phyloP scores from a whole-genome alignment of 2,113 vertebrate species.

The Lophotis ruficrista region DNA sequence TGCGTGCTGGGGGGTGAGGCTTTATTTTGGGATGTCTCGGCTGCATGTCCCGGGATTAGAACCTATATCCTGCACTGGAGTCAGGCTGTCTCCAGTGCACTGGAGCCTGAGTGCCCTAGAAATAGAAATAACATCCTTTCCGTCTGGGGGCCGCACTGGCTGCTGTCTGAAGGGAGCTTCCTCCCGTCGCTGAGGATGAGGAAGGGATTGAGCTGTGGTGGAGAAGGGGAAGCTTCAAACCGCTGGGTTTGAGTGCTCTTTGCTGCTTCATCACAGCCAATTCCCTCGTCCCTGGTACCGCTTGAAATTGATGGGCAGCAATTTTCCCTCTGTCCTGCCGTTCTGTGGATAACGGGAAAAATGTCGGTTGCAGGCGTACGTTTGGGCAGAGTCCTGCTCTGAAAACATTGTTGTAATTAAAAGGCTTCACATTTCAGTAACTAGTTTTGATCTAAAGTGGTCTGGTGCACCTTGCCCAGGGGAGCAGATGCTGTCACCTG shows the following conservation, averaged over 20 bases:
- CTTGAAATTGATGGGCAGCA: accelerated
- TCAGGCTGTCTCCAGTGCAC: neutral
- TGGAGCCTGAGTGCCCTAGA: neutral
- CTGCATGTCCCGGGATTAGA: accelerated
- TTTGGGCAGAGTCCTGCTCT: neutral
- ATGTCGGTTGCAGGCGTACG: accelerated
- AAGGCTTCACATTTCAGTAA: neutral
- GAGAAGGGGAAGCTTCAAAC: neutral
- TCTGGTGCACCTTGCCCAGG: neutral
- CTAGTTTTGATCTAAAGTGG: too few species aligned
- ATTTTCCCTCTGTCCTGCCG: accelerated
- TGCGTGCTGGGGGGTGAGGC: accelerated
- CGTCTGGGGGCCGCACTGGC: accelerated
- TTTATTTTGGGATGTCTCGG: neutral
- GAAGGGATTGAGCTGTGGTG: neutral
- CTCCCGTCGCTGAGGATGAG: accelerated
- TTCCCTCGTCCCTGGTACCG: accelerated
- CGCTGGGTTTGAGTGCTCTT: accelerated
- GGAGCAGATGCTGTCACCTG: neutral
- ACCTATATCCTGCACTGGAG: accelerated
- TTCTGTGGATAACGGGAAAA: neutral
- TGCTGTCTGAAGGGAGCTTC: neutral
- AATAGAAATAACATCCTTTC: neutral
- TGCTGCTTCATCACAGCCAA: accelerated
- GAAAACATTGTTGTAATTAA: accelerated